These are phyloP conservation scores for Pseudocheirus occidentalis DNA, from an alignment of 2,797 vertebrate species.

Conservation along the genomic window DNA sequence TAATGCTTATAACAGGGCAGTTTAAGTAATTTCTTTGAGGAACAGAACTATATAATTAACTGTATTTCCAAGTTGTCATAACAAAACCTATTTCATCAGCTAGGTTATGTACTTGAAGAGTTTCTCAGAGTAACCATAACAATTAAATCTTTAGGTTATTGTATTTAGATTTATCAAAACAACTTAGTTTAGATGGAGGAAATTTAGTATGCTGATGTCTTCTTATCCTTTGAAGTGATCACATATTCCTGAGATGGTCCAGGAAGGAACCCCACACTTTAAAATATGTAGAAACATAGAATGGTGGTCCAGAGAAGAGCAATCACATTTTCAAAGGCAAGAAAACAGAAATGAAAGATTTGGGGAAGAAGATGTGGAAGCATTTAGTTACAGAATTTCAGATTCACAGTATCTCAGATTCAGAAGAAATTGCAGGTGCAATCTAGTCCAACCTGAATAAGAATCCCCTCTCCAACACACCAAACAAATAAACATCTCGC, in stretches of 20 bases:
- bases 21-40: conserved; percentile 54
- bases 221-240: not conserved
- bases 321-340: not conserved
- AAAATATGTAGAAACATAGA: not conserved
- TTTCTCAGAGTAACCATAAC: conserved; percentile 71
- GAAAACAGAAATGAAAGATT: not conserved
- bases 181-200: conserved; percentile 26
- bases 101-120: conserved; percentile 66
- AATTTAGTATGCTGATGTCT: conserved; percentile 14
- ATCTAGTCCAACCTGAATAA: not conserved
- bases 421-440: not conserved
- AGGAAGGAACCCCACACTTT: not conserved
- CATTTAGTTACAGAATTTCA: not conserved
- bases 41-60: conserved; percentile 64
- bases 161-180: conserved; percentile 60
- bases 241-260: not conserved
- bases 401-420: not conserved
- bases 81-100: conserved; percentile 60
- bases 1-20: not conserved
- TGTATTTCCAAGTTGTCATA: conserved; percentile 38
- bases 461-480: not conserved
- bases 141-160: conserved; percentile 72
- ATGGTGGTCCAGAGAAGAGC: not conserved
- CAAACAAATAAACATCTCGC: not conserved
- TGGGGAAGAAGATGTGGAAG: not conserved